A percentile compares a stretch with the other conserved stretches of the same genome.
These are phyloP conservation scores for Epiblema foenella DNA, from an alignment of 2,888 invertebrate genomes.

Conservation along the genomic window DNA sequence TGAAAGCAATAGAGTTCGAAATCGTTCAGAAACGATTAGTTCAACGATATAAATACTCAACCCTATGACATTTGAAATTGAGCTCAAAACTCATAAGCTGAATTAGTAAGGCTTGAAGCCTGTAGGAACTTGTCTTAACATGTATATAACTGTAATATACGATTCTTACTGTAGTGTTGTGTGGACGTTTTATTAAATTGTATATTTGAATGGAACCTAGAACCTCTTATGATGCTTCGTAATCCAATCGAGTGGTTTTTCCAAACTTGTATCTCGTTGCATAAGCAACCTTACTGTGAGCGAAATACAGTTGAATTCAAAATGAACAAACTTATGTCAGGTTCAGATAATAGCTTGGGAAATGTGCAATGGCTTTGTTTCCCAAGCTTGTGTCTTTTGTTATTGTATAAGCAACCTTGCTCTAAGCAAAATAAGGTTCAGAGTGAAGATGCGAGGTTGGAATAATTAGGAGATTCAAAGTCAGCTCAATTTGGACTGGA, in stretches of 20 bases:
- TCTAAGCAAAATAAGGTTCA: slow-evolving; percentile 4
- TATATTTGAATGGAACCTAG: slow-evolving; percentile 50
- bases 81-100: neutral
- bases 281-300: slow-evolving; percentile 7
- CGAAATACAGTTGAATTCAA: neutral
- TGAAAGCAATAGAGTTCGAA: neutral
- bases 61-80: slow-evolving; percentile 3
- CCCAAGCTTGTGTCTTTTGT: neutral
- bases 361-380: neutral
- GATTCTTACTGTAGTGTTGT: slow-evolving; percentile 41
- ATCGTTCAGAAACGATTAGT: neutral
- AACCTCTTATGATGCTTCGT: slow-evolving; percentile 55
- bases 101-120: slow-evolving; percentile 54
- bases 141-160: slow-evolving; percentile 49
- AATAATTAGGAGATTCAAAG: slow-evolving; percentile 11
- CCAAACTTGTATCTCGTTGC: slow-evolving; percentile 12
- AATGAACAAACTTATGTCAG: neutral
- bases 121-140: slow-evolving; percentile 53
- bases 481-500: slow-evolving; percentile 54
- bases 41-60: neutral
- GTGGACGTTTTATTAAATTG: slow-evolving; percentile 46
- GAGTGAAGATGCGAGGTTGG: slow-evolving; percentile 2
- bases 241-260: slow-evolving; percentile 11
- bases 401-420: slow-evolving; percentile 1
- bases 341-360: neutral